Percentiles rank a stretch among this genome's conserved stretches.
These are phyloP conservation scores for Opisthocomus hoazin DNA, from an alignment of 2,113 vertebrate genomes.

Conservation along the genomic window DNA sequence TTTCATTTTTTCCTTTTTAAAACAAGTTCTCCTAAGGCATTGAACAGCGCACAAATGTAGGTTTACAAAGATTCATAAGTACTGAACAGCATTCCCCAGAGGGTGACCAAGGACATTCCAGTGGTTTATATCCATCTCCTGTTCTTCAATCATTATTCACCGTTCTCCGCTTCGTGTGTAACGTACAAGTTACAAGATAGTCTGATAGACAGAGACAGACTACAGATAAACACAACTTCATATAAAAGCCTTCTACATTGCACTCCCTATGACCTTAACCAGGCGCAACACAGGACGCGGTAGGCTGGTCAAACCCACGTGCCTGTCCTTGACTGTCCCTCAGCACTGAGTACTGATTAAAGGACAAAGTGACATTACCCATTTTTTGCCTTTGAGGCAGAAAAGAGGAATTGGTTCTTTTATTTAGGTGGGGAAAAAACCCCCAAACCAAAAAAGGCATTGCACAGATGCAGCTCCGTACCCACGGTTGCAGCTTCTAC, in stretches of 20 bases:
- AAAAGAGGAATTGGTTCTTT: neutral
- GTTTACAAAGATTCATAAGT: neutral
- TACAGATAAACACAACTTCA: neutral
- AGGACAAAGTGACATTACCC: neutral
- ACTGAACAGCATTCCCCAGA: neutral
- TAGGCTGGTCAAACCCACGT: neutral
- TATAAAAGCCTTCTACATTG: neutral
- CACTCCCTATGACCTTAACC: neutral
- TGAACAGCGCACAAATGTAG: neutral
- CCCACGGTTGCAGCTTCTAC: neutral
- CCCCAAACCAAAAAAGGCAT: neutral
- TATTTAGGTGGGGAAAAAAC: neutral
- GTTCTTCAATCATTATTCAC: neutral
- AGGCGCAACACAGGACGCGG: neutral
- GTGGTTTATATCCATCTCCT: neutral
- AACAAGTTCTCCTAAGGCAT: neutral
- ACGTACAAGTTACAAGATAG: neutral
- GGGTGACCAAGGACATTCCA: neutral
- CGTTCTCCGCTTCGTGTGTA: neutral
- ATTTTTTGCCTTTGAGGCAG: neutral
- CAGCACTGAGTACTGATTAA: neutral
- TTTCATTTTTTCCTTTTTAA: neutral
- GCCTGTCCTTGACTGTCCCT: neutral
- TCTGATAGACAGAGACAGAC: neutral
- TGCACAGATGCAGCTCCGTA: neutral